phyloP scores from a whole-genome alignment of 1,140 invertebrate genomes.

The Lepidotrigona ventralis region DNA sequence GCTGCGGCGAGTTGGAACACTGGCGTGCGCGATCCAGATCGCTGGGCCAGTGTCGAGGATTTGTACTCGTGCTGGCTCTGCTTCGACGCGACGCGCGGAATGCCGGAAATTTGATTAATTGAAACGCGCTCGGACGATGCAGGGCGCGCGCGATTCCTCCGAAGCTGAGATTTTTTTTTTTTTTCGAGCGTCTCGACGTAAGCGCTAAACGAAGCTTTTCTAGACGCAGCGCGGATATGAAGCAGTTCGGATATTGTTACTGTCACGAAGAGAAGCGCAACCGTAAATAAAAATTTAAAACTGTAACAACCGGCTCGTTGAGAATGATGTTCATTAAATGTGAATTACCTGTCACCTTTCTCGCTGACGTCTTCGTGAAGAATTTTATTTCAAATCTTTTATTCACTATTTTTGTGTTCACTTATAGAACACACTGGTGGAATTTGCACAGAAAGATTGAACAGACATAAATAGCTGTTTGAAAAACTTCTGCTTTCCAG shows the following conservation, averaged over 20 bases:
- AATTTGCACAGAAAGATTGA: background rate
- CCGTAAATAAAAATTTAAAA: too few relatives aligned
- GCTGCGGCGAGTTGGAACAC: background rate
- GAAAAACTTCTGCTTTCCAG: background rate
- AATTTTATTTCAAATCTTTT: background rate
- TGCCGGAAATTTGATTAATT: slow-evolving; percentile 12
- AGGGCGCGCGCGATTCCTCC: background rate
- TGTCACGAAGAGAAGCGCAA: too few relatives aligned
- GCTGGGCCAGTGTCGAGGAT: slow-evolving; percentile 1
- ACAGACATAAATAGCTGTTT: background rate
- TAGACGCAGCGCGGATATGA: too few relatives aligned
- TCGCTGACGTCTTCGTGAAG: background rate
- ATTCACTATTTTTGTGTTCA: background rate
- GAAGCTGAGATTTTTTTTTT: too few relatives aligned
- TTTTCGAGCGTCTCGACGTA: too few relatives aligned
- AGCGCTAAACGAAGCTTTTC: too few relatives aligned
- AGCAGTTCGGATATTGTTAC: too few relatives aligned
- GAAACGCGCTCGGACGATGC: background rate
- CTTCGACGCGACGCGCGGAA: background rate
- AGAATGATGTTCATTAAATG: background rate
- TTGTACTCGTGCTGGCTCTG: background rate
- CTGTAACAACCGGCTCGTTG: background rate
- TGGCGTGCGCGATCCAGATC: background rate
- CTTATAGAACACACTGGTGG: background rate
- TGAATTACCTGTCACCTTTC: background rate